Base-by-base conservation (phyloP, 2,797 vertebrate genomes). In the Channallabes apus region DNA sequence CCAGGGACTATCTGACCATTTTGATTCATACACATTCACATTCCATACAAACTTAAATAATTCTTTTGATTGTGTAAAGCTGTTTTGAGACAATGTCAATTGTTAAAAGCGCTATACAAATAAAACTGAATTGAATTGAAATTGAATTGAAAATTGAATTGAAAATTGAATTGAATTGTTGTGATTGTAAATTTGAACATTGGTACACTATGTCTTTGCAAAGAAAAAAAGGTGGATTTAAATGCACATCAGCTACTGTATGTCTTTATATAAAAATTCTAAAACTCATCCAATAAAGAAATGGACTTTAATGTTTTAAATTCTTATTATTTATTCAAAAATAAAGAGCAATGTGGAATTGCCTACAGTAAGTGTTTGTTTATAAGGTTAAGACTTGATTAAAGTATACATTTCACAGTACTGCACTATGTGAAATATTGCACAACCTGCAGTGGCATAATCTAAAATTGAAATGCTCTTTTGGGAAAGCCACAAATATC, bases 391-490 rank as follows among this genome's bases (percentile, higher is more conserved):
- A 27, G 35, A 32, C 22, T 82, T 82, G 27, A 82, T 27, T 80
- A 64, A 62, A 59, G 27, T 58, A 32, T 78, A 38, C 1, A 78
- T 61, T n/a, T 64, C 46, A 64, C 59, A 64, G 24, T 27, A 64
- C 8, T 64, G 24, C 77, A 27, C 46, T 41, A 3, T 80, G 24
- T 4, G 0, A 64, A 64, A 80, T 80, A 41, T 11, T 27, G 5
- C 62, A 11, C 14, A 51, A 64, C 38, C 24, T 46, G 61, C 61
- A 80, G 6, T 64, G 59, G 46, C 59, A 18, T 80, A 46, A 80
- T 80, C 38, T 64, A 46, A 64, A 80, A 80, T 64, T 64, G 35
- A 69, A 79, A 80, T 72, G 20, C 41, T 62, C n/a, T 77, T 84
- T 78, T 78, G n/a, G 32, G 18, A 67, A 38, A 68, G 22, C 24